phyloP scores from a whole-genome alignment of 2,113 vertebrate genomes.

The Burhinus oedicnemus region DNA sequence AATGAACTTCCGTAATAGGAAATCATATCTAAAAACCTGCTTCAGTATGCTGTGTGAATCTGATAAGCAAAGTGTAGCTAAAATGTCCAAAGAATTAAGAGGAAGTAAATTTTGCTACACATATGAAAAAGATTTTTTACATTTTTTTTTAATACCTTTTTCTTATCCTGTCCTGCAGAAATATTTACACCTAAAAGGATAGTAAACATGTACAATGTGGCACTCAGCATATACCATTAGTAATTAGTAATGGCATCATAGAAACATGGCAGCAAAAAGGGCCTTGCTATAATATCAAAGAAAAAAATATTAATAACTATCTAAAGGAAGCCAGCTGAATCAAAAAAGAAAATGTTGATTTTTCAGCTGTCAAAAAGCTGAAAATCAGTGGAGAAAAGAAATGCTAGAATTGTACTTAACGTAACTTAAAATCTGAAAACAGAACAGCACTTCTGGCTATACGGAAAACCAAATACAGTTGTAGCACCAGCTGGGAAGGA shows the following conservation, averaged over 20 bases:
- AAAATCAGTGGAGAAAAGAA: not conserved
- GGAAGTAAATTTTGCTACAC: not conserved
- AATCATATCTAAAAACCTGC: not conserved
- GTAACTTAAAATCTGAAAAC: not conserved
- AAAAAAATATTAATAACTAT: not conserved
- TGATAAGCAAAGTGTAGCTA: not conserved
- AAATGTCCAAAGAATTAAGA: not conserved
- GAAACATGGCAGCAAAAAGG: not conserved
- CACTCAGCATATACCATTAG: not conserved
- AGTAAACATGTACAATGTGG: not conserved
- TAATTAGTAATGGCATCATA: not conserved
- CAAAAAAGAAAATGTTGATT: not conserved
- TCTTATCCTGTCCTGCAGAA: not conserved
- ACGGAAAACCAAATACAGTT: not conserved
- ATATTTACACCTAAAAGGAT: not conserved
- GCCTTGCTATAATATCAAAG: not conserved
- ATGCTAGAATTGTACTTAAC: not conserved
- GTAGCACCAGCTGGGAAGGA: slow-evolving; percentile 10
- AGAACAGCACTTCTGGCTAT: not conserved
- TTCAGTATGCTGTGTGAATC: not conserved
- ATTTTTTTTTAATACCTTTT: not conserved
- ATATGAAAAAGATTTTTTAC: not conserved
- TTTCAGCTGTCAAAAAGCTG: not conserved
- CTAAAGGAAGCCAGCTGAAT: not conserved
- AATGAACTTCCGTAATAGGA: not conserved